A percentile compares a stretch with the other conserved stretches of the same genome.
Conservation (phyloP, 1,140 invertebrate genomes). For the Chironomus tepperi region DNA sequence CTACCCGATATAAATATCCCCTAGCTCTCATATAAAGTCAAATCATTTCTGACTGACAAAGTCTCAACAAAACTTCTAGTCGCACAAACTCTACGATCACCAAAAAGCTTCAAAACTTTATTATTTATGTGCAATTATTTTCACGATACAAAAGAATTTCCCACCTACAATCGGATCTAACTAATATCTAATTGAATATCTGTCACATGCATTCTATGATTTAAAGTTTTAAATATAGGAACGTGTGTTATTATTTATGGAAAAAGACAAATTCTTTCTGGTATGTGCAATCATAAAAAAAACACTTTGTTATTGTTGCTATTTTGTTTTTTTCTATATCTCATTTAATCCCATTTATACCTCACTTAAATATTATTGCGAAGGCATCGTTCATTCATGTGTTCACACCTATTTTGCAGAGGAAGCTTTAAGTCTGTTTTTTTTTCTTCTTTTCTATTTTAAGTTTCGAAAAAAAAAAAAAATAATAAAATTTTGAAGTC, state of each 20-base stretch:
- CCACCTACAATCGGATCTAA: background rate
- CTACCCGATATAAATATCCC: no score
- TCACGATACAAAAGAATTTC: background rate
- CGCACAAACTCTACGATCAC: no score
- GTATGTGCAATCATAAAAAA: conserved; percentile 18
- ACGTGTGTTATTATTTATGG: background rate
- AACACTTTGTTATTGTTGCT: background rate
- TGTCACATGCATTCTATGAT: background rate
- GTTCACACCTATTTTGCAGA: conserved; percentile 23
- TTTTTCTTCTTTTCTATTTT: background rate
- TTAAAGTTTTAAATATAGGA: background rate
- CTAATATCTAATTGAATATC: background rate
- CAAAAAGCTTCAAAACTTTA: background rate
- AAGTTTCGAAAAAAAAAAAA: no score
- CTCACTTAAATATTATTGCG: background rate
- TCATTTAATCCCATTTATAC: background rate
- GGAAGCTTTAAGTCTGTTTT: conserved; percentile 1
- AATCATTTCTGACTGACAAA: no score
- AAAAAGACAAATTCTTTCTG: conserved; percentile 20
- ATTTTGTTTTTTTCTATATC: background rate
- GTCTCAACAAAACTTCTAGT: no score
- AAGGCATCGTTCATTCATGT: conserved; percentile 18
- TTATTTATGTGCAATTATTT: conserved; percentile 19
- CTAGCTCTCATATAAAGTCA: no score
- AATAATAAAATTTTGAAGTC: background rate